phyloP scores from a whole-genome alignment of 1,140 invertebrate genomes.

The Bombus terrestris region DNA sequence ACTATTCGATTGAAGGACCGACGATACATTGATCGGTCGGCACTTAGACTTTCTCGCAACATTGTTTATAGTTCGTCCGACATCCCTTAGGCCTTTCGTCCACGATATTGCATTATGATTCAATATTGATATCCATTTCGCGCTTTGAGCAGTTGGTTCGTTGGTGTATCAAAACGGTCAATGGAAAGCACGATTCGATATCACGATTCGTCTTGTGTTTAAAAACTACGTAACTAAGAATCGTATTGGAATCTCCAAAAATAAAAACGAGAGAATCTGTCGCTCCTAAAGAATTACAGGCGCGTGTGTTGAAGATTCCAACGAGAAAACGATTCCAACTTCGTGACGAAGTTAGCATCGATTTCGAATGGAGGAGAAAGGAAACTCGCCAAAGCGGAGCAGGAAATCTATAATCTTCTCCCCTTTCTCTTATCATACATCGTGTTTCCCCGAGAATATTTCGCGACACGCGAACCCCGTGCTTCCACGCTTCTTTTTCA shows the following conservation, averaged over 20 bases:
- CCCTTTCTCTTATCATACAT: constrained; percentile 23
- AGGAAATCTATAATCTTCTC: constrained; percentile 49
- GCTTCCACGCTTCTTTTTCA: background rate
- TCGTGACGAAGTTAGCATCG: background rate
- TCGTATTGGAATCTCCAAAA: background rate
- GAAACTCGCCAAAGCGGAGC: constrained; percentile 29
- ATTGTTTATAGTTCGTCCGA: too few species aligned
- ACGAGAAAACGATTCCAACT: background rate
- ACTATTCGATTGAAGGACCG: too few species aligned
- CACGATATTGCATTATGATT: too few species aligned
- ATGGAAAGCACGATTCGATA: background rate
- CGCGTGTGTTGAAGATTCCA: background rate
- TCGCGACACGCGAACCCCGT: constrained; percentile 32
- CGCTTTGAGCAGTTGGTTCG: too few species aligned
- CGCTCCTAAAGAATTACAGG: background rate
- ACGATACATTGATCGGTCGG: too few species aligned
- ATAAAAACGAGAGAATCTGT: background rate
- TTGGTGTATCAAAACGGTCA: background rate
- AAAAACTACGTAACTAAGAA: background rate
- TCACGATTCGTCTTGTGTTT: background rate
- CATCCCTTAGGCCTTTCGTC: too few species aligned
- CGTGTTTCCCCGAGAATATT: constrained; percentile 22
- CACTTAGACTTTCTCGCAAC: too few species aligned
- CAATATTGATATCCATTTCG: background rate
- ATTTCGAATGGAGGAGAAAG: background rate